phyloP scores from a whole-genome alignment of 2,888 invertebrate species.

The Apantesis nais region DNA sequence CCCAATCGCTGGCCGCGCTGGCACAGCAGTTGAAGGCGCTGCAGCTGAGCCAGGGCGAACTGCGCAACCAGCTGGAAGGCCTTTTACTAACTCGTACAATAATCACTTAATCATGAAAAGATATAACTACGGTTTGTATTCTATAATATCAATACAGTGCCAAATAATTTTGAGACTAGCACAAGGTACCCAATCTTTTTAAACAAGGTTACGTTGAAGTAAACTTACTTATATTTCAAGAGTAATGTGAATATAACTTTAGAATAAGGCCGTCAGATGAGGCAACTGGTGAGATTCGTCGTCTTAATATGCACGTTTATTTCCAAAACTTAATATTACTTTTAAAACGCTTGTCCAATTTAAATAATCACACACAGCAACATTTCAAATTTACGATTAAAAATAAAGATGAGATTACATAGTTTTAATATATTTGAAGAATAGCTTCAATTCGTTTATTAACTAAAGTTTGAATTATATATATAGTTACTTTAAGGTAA shows the following conservation, averaged over 20 bases:
- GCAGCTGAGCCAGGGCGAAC: too few relatives aligned
- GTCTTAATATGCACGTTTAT: not conserved
- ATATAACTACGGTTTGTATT: not conserved
- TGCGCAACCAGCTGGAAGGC: too few relatives aligned
- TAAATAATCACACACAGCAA: not conserved
- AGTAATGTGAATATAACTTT: slow-evolving; percentile 23
- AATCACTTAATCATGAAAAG: not conserved
- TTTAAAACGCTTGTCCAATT: not conserved
- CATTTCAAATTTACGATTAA: not conserved
- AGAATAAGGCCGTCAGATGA: slow-evolving; percentile 17
- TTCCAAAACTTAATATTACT: not conserved
- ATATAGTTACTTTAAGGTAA: not conserved
- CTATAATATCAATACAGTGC: not conserved
- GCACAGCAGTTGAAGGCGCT: too few relatives aligned
- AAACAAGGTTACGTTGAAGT: slow-evolving; percentile 19
- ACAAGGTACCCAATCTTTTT: slow-evolving; percentile 26
- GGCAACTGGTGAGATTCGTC: slow-evolving; percentile 24
- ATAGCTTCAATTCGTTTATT: not conserved
- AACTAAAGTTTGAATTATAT: not conserved
- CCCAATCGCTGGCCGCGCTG: too few relatives aligned
- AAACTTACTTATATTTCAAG: slow-evolving; percentile 8
- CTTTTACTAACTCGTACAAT: slow-evolving; percentile 5
- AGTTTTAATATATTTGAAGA: not conserved
- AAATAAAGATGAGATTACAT: not conserved
- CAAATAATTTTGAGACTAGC: not conserved